phyloP scores from a whole-genome alignment of 2,888 invertebrate species.

The Cartodere bifasciata region DNA sequence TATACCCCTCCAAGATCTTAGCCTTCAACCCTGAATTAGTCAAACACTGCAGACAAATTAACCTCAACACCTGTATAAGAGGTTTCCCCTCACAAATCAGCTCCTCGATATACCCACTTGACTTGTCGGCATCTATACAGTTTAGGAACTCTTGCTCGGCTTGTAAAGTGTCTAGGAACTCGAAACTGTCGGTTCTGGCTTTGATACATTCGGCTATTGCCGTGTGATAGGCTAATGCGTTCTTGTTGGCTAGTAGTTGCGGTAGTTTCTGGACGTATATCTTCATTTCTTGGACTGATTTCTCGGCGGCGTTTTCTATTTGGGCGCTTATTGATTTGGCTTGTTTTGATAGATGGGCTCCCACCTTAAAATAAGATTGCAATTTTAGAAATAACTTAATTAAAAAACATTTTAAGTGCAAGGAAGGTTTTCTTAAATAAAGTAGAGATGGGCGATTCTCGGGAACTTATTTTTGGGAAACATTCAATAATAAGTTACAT shows the following conservation, averaged over 20 bases:
- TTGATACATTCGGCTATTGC: slow-evolving; percentile 90
- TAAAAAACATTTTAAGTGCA: too few relatives aligned
- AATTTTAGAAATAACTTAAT: background rate
- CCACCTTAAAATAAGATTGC: slow-evolving; percentile 51
- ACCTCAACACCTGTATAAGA: slow-evolving; percentile 67
- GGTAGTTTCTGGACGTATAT: slow-evolving; percentile 84
- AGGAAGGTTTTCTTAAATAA: too few relatives aligned
- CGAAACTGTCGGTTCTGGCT: slow-evolving; percentile 48
- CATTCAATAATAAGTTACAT: too few relatives aligned
- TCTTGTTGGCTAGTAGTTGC: slow-evolving; percentile 73
- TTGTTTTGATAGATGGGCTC: slow-evolving; percentile 70
- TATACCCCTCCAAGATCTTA: slow-evolving; percentile 61
- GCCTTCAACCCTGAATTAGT: slow-evolving; percentile 88
- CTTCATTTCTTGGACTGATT: slow-evolving; percentile 90
- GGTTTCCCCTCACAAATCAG: slow-evolving; percentile 77
- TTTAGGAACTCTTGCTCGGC: slow-evolving; percentile 85
- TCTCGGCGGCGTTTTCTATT: slow-evolving; percentile 75
- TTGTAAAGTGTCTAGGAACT: slow-evolving; percentile 32
- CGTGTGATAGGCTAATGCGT: slow-evolving; percentile 77
- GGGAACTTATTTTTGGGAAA: too few relatives aligned
- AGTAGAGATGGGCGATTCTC: too few relatives aligned
- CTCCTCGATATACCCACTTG: slow-evolving; percentile 82
- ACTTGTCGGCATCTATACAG: slow-evolving; percentile 83
- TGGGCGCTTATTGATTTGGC: slow-evolving; percentile 78
- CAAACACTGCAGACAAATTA: slow-evolving; percentile 86